Evolutionary conservation across 2,113 vertebrate species (phyloP).

Genomic region (Megaceryle torquata): DNA sequence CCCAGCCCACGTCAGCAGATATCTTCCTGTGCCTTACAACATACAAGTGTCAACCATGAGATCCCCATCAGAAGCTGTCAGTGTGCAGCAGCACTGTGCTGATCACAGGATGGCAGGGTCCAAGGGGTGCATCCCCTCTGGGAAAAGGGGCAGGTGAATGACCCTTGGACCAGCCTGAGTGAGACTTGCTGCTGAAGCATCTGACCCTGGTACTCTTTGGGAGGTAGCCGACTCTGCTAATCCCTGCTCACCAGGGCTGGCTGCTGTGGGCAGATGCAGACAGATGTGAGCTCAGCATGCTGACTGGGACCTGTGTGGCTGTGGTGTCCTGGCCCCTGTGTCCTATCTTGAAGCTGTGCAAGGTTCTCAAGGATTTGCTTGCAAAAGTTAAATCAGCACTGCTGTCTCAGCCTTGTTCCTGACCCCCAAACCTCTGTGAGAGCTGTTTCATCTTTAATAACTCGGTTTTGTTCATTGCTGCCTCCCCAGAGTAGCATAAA

Average conservation of each 20-base stretch:
- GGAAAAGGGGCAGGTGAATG: not conserved
- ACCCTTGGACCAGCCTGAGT: not conserved
- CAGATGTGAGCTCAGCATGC: not conserved
- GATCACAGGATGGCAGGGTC: not conserved
- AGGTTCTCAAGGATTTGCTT: not conserved
- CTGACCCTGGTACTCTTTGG: not conserved
- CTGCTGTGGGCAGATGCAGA: not conserved
- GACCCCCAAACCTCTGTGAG: not conserved
- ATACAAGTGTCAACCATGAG: not conserved
- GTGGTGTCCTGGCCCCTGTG: not conserved
- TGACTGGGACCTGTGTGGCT: not conserved
- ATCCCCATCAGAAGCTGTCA: accelerated
- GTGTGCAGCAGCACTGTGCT: accelerated
- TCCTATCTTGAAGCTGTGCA: not conserved
- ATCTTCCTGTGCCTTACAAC: not conserved
- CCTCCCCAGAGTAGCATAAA: not conserved
- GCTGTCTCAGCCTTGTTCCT: not conserved
- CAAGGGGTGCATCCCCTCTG: no score
- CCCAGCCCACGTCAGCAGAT: not conserved
- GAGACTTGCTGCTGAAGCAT: not conserved
- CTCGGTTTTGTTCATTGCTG: not conserved
- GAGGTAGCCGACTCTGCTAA: not conserved
- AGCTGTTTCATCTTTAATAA: conserved; percentile 1
- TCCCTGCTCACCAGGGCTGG: not conserved
- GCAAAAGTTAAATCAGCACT: not conserved